These are phyloP conservation scores for Petrolisthes cinctipes DNA, from an alignment of 2,888 invertebrate species.

Conservation along the genomic window DNA sequence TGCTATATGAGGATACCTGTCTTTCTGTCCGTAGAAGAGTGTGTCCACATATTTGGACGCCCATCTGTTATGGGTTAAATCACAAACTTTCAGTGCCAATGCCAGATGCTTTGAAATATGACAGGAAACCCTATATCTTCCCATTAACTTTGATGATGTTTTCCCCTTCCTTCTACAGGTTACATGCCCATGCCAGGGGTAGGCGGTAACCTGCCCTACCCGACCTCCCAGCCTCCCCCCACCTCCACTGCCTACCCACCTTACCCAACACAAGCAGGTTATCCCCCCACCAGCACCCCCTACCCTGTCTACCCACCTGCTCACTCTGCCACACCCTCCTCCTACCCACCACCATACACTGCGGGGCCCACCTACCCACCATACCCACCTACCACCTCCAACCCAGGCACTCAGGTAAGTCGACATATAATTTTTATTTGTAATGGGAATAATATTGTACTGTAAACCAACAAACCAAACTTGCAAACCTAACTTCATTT, in stretches of 20 bases:
- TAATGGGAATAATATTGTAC: too few relatives aligned
- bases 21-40: too few relatives aligned
- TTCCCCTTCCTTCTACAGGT: conserved; percentile 33
- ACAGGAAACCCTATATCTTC: not conserved
- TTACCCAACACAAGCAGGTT: conserved; percentile 73
- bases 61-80: not conserved
- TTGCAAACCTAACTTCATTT: too few relatives aligned
- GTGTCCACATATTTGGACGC: not conserved
- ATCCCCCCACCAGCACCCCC: conserved; percentile 68
- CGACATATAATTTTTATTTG: too few relatives aligned
- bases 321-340: conserved; percentile 33
- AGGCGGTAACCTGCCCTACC: conserved; percentile 60
- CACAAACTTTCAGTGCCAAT: not conserved
- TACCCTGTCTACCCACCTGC: conserved; percentile 67
- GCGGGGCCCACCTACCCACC: conserved; percentile 69
- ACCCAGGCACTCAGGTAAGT: conserved; percentile 43
- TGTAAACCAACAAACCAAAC: too few relatives aligned
- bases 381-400: conserved; percentile 49
- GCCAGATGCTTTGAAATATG: not conserved
- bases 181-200: conserved; percentile 67
- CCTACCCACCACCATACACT: conserved; percentile 63
- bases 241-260: conserved; percentile 71
- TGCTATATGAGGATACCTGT: too few relatives aligned
- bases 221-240: conserved; percentile 66
- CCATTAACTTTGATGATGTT: not conserved